Conservation (phyloP, 2,113 vertebrate genomes). For the Anguilla rostrata region DNA sequence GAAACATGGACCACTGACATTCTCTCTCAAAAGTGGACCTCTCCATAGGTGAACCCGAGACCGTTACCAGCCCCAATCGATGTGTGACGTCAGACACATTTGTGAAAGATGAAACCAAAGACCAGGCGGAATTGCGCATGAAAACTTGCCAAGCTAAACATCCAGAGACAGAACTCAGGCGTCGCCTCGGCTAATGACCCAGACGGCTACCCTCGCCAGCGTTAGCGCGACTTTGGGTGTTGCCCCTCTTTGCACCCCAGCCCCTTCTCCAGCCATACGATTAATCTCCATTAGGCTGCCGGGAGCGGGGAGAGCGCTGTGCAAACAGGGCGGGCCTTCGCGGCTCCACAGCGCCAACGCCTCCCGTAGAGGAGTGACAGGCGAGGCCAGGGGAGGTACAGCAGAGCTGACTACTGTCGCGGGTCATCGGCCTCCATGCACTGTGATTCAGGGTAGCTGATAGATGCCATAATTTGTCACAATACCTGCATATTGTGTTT, state of each 20-base stretch:
- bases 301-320: neutral
- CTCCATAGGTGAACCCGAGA: neutral
- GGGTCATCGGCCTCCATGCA: neutral
- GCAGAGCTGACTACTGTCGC: neutral
- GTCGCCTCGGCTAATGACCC: neutral
- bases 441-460: neutral
- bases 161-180: neutral
- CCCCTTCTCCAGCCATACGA: neutral
- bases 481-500: neutral
- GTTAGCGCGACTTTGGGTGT: neutral
- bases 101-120: neutral
- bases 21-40: neutral
- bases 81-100: neutral
- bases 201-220: neutral
- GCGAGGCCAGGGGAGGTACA: neutral
- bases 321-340: neutral
- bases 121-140: neutral
- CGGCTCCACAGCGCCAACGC: neutral
- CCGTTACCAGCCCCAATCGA: no score
- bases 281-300: conserved; percentile 17
- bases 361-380: neutral
- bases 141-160: neutral
- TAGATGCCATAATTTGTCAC: neutral
- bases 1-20: neutral
- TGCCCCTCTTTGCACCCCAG: neutral